Evolutionary conservation across 2,113 vertebrate species (phyloP).

Genomic region (Sander vitreus): DNA sequence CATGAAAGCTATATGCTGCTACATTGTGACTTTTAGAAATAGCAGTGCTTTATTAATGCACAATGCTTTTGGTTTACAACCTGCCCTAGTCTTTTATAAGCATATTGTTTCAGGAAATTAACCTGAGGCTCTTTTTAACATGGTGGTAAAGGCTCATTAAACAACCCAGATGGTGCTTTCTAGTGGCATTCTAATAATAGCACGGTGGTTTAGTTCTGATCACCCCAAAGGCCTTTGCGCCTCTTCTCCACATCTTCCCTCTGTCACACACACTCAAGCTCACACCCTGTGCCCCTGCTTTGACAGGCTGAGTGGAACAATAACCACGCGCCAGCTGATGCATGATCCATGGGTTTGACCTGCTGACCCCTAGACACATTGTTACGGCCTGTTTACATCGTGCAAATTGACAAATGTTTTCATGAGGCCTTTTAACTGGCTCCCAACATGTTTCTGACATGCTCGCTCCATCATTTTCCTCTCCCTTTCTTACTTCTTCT

Average conservation of each 20-base stretch:
- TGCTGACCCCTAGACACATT: slow-evolving; percentile 74
- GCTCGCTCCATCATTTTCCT: slow-evolving; percentile 19
- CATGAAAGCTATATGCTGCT: background rate
- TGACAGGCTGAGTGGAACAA: slow-evolving; percentile 75
- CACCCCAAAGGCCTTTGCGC: slow-evolving; percentile 65
- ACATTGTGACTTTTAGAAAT: slow-evolving; percentile 27
- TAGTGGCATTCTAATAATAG: slow-evolving; percentile 80
- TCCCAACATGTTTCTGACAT: slow-evolving; percentile 49
- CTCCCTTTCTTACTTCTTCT: slow-evolving; percentile 32
- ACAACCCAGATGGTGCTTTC: slow-evolving; percentile 82
- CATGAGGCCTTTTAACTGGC: slow-evolving; percentile 63
- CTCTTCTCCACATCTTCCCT: slow-evolving; percentile 67
- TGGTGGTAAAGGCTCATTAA: slow-evolving; percentile 74
- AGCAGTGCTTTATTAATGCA: slow-evolving; percentile 20
- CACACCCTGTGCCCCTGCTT: slow-evolving; percentile 55
- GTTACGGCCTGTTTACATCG: slow-evolving; percentile 82
- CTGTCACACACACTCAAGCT: slow-evolving; percentile 49
- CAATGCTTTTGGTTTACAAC: slow-evolving; percentile 64
- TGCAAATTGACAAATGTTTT: slow-evolving; percentile 81
- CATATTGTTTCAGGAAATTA: slow-evolving; percentile 79
- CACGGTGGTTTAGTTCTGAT: slow-evolving; percentile 72
- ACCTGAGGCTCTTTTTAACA: slow-evolving; percentile 72
- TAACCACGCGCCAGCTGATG: slow-evolving; percentile 81
- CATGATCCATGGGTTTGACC: slow-evolving; percentile 83
- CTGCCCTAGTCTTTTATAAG: slow-evolving; percentile 60